Percentiles rank a stretch among this genome's conserved stretches.
phyloP scores from a whole-genome alignment of 2,888 invertebrate genomes.

The Cantharis lateralis region DNA sequence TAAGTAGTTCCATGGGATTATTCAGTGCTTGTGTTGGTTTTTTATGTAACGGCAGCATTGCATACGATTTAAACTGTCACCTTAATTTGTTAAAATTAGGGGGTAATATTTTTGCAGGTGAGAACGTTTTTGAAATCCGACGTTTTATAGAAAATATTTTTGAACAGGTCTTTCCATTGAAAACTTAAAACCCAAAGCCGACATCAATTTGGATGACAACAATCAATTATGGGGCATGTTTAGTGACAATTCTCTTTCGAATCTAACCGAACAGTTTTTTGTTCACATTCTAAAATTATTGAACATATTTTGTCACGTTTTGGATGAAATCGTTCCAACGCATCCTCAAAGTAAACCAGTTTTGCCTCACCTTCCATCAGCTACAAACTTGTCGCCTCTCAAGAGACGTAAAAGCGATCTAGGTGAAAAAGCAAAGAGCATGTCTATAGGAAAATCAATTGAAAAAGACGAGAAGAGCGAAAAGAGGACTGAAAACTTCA shows the following conservation, averaged over 20 bases:
- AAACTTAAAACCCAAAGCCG: conserved; percentile 38
- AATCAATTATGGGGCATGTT: conserved; percentile 53
- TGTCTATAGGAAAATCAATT: conserved; percentile 36
- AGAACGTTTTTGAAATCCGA: conserved; percentile 6
- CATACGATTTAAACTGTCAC: conserved; percentile 61
- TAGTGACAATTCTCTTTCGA: conserved; percentile 56
- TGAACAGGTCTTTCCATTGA: conserved; percentile 19
- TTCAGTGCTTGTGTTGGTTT: conserved; percentile 53
- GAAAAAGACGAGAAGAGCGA: conserved; percentile 50
- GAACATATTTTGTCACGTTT: conserved; percentile 75
- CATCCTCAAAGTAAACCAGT: conserved; percentile 59
- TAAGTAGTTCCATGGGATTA: conserved; percentile 45
- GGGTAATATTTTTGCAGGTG: conserved; percentile 64
- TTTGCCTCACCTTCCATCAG: conserved; percentile 61
- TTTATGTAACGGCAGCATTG: conserved; percentile 58
- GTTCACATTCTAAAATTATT: conserved; percentile 71
- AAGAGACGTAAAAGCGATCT: conserved; percentile 54
- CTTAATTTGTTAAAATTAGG: conserved; percentile 58
- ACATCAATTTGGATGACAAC: conserved; percentile 34
- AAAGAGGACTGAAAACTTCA: conserved; percentile 44
- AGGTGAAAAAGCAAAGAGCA: conserved; percentile 44
- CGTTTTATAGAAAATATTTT: conserved; percentile 8
- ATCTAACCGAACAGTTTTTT: conserved; percentile 67
- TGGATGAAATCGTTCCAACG: conserved; percentile 69
- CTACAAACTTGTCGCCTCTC: conserved; percentile 56